Conservation (phyloP, 2,797 vertebrate genomes). For the Scolopax rusticola region DNA sequence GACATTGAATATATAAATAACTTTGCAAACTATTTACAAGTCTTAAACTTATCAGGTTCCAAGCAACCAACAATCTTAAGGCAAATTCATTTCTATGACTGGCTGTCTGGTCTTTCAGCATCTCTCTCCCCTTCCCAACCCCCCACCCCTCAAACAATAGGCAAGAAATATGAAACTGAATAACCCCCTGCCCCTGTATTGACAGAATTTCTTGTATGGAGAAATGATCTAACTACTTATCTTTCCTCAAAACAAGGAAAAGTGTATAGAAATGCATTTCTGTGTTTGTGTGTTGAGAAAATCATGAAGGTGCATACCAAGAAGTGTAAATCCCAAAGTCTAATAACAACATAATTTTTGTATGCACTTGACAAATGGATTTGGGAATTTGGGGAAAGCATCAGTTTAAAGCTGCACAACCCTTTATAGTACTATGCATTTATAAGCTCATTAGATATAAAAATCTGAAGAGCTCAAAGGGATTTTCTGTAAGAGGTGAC, state of each 20-base stretch:
- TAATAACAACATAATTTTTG: not conserved
- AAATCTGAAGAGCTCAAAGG: conserved; percentile 31
- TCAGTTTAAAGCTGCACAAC: conserved; percentile 59
- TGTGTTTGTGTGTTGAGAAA: not conserved
- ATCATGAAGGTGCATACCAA: conserved; percentile 17
- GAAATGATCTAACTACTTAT: not conserved
- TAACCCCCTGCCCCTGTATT: not conserved
- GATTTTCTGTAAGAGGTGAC: conserved; percentile 23
- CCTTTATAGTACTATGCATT: conserved; percentile 35
- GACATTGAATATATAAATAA: conserved; percentile 68
- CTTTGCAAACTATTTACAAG: conserved; percentile 70
- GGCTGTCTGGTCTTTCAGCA: not conserved
- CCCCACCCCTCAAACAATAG: not conserved
- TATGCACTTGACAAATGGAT: conserved; percentile 41
- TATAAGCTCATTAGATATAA: conserved; percentile 1
- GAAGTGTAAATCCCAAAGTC: not conserved
- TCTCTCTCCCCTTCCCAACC: not conserved
- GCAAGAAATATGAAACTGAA: not conserved
- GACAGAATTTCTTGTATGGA: not conserved
- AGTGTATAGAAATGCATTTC: not conserved
- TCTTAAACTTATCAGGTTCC: conserved; percentile 53
- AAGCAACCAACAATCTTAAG: conserved; percentile 61
- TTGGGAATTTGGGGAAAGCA: conserved; percentile 26
- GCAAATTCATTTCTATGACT: conserved; percentile 47
- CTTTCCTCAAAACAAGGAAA: conserved; percentile 34